A percentile compares a stretch with the other conserved stretches of the same genome.
Evolutionary conservation across 2,113 vertebrate genomes (phyloP).

Genomic region (Lamprotornis superbus): DNA sequence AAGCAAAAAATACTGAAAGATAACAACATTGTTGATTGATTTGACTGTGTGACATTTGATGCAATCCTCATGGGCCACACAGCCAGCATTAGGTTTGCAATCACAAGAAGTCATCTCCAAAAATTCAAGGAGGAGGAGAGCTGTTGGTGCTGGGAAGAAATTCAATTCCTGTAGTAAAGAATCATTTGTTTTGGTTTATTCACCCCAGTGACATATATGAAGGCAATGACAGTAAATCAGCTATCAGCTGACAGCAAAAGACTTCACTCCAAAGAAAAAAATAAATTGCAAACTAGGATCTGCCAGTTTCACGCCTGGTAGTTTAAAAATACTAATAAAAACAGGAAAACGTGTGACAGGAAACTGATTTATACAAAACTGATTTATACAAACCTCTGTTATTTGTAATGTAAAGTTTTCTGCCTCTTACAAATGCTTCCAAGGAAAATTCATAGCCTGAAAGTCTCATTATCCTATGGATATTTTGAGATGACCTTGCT

Average conservation of each 20-base stretch:
- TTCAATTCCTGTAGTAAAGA: slow-evolving; percentile 1
- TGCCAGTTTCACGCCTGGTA: neutral
- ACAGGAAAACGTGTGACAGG: neutral
- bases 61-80: neutral
- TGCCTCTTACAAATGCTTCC: neutral
- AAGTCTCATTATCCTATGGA: neutral
- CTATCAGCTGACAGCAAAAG: neutral
- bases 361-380: neutral
- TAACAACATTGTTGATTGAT: neutral
- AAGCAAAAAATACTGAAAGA: slow-evolving; percentile 14
- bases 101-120: neutral
- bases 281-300: neutral
- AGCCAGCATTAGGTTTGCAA: neutral
- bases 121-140: neutral
- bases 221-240: slow-evolving; percentile 24
- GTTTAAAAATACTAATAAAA: slow-evolving; percentile 39
- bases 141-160: neutral
- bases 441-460: neutral
- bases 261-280: neutral
- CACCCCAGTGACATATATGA: neutral
- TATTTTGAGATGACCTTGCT: neutral
- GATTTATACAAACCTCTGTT: neutral
- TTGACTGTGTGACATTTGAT: neutral
- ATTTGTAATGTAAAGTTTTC: neutral
- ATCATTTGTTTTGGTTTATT: slow-evolving; percentile 20